Evolutionary conservation across 2,888 invertebrate genomes (phyloP).

Genomic region (Drosophila flavopinicola): DNA sequence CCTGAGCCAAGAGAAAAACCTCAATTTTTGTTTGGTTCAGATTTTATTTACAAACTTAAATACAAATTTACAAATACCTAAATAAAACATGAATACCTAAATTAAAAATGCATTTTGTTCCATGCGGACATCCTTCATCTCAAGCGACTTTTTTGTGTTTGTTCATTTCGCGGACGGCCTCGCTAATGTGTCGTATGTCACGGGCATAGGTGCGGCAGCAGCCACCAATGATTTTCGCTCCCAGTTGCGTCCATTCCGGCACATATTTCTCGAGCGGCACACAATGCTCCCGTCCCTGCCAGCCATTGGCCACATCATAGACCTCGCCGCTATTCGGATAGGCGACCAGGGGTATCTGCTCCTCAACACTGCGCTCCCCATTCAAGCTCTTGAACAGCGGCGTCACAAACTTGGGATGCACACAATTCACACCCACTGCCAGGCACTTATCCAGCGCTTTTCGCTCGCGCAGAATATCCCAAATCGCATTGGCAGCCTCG

Average conservation of each 20-base stretch:
- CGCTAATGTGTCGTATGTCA: constrained; percentile 90
- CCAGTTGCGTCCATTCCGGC: constrained; percentile 91
- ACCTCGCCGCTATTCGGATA: constrained; percentile 95
- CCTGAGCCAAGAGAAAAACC: not conserved
- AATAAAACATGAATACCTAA: constrained; percentile 6
- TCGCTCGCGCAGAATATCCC: constrained; percentile 86
- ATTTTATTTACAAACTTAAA: constrained; percentile 33
- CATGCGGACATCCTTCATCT: constrained; percentile 3
- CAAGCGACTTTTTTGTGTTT: constrained; percentile 55
- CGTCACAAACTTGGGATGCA: constrained; percentile 88
- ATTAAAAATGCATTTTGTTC: constrained; percentile 24
- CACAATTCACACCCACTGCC: constrained; percentile 96
- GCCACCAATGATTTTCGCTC: constrained; percentile 94
- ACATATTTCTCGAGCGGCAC: constrained; percentile 90
- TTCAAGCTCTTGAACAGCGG: constrained; percentile 87
- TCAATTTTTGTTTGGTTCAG: not conserved
- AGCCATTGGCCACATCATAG: constrained; percentile 83
- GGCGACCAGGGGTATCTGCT: constrained; percentile 90
- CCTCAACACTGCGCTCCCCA: constrained; percentile 83
- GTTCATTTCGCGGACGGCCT: constrained; percentile 77
- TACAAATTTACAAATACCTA: too few species aligned
- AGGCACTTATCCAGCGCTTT: constrained; percentile 88
- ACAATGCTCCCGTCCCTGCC: constrained; percentile 90
- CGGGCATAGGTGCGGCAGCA: constrained; percentile 95
- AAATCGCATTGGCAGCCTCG: constrained; percentile 89